Percentiles rank a stretch among this genome's conserved stretches.
Conservation (phyloP, 2,797 vertebrate genomes). For the Clarias laeviceps region DNA sequence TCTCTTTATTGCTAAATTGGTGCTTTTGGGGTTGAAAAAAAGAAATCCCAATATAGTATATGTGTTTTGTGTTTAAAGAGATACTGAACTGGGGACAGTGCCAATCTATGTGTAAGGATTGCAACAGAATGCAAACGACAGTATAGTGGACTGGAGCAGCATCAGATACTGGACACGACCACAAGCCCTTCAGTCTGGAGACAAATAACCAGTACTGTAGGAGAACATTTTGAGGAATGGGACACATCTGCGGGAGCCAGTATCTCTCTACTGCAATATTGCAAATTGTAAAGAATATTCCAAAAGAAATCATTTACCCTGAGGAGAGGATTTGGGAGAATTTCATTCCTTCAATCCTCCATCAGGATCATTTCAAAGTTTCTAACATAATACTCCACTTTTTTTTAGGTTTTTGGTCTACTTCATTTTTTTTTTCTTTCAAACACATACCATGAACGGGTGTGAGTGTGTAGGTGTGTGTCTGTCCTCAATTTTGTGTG, state of each 20-base stretch:
- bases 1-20: constrained; percentile 44
- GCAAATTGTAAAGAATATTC: constrained; percentile 73
- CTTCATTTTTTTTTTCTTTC: constrained; percentile 56
- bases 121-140: not conserved
- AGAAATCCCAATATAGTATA: constrained; percentile 12
- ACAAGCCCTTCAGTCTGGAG: constrained; percentile 19
- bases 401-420: constrained; percentile 31
- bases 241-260: constrained; percentile 39
- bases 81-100: constrained; percentile 37
- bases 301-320: constrained; percentile 51
- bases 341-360: constrained; percentile 47
- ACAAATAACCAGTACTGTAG: constrained; percentile 5
- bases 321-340: constrained; percentile 49
- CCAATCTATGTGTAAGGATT: constrained; percentile 27
- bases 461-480: constrained; percentile 50
- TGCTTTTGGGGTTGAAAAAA: constrained; percentile 42
- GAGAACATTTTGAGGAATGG: constrained; percentile 35
- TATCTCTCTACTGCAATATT: constrained; percentile 46
- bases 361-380: constrained; percentile 36
- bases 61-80: constrained; percentile 36
- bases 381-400: constrained; percentile 32
- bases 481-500: constrained; percentile 46
- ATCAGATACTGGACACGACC: constrained; percentile 31
- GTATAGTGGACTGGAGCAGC: constrained; percentile 1
- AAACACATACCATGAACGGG: constrained; percentile 47